Evolutionary conservation across 2,797 vertebrate species (phyloP), one percentile per base, ranked within the genome.

Genomic region (Scyliorhinus canicula): DNA sequence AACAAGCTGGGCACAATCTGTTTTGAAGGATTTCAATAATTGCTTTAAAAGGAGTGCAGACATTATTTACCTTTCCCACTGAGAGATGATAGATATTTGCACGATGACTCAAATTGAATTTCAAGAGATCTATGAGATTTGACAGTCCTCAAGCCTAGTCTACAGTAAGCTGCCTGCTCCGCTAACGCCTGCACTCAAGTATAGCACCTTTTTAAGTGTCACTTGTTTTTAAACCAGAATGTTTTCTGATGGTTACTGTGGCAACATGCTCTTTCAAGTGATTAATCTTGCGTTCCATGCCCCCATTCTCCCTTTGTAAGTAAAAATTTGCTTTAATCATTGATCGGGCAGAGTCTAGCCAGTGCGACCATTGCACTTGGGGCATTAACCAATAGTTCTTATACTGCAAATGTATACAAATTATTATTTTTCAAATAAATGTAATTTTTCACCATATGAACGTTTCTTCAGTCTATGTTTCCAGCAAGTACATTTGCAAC

Each of bases 221-320:
- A 91, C 60, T 65, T 91, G 57, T 65, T 91, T 91, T 65, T 60
- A 65, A 91, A 91, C 60, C 57, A 28, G 88, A 91, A 91, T 91
- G 88, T 44, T 91, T 91, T 57, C 88, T 65, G 88, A 65, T 24
- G 57, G 88, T 91, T 65, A 24, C 88, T 44, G 60, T 91, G 60
- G 88, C 57, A 65, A 91, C 63, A 57, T 91, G 88, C 40, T 65
- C 88, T 91, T 91, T 91, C 88, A 91, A 91, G 88, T 91, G 88
- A 65, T 91, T 91, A 63, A 57, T 91, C 88, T 91, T 91, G 57
- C 88, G 24, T 21, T 91, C 88, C 88, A 91, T 91, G 88, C 88
- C n/a, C 11, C 88, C 86, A 91, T 91, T 91, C 57, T 91, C 57
- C 88, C n/a, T 91, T 91, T 91, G 88, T 91, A 91, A 65, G 88